Percentiles rank a stretch among this genome's conserved stretches.
Conservation (phyloP, 1,140 invertebrate species). For the Phymorhynchus buccinoides region DNA sequence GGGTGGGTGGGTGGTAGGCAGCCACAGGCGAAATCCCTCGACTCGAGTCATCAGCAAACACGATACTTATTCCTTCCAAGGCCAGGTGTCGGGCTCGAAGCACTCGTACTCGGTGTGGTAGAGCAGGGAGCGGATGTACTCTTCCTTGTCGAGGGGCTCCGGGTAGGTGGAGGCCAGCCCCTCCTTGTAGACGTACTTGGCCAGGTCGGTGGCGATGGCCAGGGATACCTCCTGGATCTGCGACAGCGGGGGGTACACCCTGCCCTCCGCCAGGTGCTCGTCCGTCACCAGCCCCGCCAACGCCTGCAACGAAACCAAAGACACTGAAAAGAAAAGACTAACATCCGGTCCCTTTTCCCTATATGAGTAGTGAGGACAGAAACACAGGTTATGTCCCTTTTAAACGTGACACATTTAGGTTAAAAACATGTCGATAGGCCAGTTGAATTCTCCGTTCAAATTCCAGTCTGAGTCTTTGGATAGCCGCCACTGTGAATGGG, state of each 20-base stretch:
- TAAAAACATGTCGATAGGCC: too few species aligned
- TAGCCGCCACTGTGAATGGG: too few species aligned
- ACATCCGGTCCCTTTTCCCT: too few species aligned
- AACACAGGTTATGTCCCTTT: too few species aligned
- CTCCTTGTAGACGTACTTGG: constrained; percentile 89
- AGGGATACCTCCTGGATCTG: constrained; percentile 91
- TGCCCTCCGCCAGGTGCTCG: constrained; percentile 87
- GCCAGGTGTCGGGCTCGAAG: constrained; percentile 74
- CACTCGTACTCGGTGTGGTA: constrained; percentile 77
- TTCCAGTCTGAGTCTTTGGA: too few species aligned
- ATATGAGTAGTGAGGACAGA: too few species aligned
- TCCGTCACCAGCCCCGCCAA: constrained; percentile 88
- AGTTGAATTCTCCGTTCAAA: too few species aligned
- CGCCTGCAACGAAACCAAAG: constrained; percentile 74
- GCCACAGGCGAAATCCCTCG: too few species aligned
- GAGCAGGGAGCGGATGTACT: constrained; percentile 73
- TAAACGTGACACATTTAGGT: too few species aligned
- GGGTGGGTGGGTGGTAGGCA: too few species aligned
- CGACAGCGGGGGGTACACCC: constrained; percentile 94
- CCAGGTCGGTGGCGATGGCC: constrained; percentile 87
- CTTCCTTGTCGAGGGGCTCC: constrained; percentile 76
- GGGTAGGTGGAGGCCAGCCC: constrained; percentile 75
- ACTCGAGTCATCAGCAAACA: too few species aligned
- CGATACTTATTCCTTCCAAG: too few species aligned
- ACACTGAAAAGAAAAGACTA: neutral